Percentiles rank a stretch among this genome's conserved stretches.
Evolutionary conservation across 2,797 vertebrate species (phyloP).

Genomic region (Paedocypris micromegethes): DNA sequence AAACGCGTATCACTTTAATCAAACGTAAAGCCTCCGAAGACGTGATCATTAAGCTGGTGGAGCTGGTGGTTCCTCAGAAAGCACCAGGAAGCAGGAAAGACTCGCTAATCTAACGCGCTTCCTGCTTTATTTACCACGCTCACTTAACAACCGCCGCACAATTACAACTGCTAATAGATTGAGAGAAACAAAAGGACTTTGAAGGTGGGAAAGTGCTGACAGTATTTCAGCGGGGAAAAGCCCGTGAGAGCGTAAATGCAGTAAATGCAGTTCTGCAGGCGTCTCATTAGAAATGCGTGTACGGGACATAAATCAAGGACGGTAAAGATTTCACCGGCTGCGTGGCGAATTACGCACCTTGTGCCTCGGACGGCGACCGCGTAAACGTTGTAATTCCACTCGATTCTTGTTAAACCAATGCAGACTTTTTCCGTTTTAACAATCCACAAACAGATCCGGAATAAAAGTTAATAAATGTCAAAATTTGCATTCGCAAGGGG

Average conservation of each 20-base stretch:
- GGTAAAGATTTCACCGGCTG: conserved; percentile 98
- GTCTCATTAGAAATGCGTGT: conserved; percentile 95
- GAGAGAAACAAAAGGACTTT: conserved; percentile 98
- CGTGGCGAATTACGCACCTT: conserved; percentile 99
- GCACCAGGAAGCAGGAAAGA: conserved; percentile 62
- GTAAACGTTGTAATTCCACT: conserved; percentile 99
- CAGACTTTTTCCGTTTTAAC: conserved; percentile 81
- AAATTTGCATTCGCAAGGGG: conserved; percentile 90
- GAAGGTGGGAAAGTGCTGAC: conserved; percentile 99
- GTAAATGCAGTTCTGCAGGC: conserved; percentile 98
- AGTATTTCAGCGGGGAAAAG: conserved; percentile 97
- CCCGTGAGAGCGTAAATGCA: conserved; percentile 81
- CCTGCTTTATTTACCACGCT: conserved; percentile 96
- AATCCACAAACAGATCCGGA: conserved; percentile 99
- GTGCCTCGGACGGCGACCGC: conserved; percentile 90
- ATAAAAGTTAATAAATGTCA: conserved; percentile 99
- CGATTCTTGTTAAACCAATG: conserved; percentile 99
- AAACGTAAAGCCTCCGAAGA: conserved; percentile 73
- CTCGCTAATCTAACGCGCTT: conserved; percentile 73
- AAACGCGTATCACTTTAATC: conserved; percentile 78
- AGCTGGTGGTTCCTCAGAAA: conserved; percentile 64
- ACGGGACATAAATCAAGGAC: conserved; percentile 98
- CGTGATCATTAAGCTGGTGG: conserved; percentile 75
- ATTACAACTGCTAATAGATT: conserved; percentile 99
- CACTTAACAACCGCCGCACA: conserved; percentile 97